A percentile compares a stretch with the other conserved stretches of the same genome.
Conservation (phyloP, 2,797 vertebrate genomes). For the Pangasius larnaudii region DNA sequence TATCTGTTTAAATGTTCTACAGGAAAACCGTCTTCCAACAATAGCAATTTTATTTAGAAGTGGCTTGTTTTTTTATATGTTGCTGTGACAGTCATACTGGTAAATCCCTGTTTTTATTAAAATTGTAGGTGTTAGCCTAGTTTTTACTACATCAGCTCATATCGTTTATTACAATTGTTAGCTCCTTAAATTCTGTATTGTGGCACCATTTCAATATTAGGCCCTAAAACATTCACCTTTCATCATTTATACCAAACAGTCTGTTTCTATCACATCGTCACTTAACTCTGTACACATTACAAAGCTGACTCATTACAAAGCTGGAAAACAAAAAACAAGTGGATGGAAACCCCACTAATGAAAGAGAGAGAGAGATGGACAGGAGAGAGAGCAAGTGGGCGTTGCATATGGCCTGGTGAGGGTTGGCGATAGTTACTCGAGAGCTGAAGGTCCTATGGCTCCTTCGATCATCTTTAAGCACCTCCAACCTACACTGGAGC, state of each 20-base stretch:
- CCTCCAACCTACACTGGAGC: conserved; percentile 99
- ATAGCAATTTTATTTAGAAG: background rate
- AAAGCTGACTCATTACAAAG: background rate
- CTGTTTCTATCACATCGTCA: background rate
- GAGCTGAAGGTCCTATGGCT: conserved; percentile 97
- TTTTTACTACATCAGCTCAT: background rate
- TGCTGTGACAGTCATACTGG: background rate
- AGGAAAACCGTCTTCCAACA: background rate
- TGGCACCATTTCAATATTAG: background rate
- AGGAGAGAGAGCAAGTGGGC: conserved; percentile 70
- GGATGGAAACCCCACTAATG: conserved; percentile 29
- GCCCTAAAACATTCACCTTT: background rate
- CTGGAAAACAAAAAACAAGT: background rate
- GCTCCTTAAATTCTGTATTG: background rate
- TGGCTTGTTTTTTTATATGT: background rate
- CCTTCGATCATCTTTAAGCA: conserved; percentile 99
- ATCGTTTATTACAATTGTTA: background rate
- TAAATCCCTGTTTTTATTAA: background rate
- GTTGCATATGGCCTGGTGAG: conserved; percentile 70
- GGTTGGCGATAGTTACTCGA: conserved; percentile 98
- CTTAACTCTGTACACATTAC: conserved; percentile 3
- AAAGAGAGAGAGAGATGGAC: conserved; percentile 53
- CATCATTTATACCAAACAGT: background rate
- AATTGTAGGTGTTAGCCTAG: background rate
- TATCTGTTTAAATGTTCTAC: background rate